Evolutionary conservation across 1,140 invertebrate species (phyloP).

Genomic region (fruit fly (Drosophila melanogaster)): Release_6_plus_ISO1_MT NT_033779.5:17511501-17512000

Average conservation of each 20-base stretch:
- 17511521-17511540: conserved; percentile 96
- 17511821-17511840: conserved; percentile 95
- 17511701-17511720: too few relatives aligned
- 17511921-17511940: conserved; percentile 98
- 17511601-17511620: conserved; percentile 87
- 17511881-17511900: conserved; percentile 95
- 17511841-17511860: conserved; percentile 97
- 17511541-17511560: conserved; percentile 94
- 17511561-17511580: conserved; percentile 96
- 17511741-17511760: too few relatives aligned
- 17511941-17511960: conserved; percentile 97
- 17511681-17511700: too few relatives aligned
- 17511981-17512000: conserved; percentile 93
- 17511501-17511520: conserved; percentile 97
- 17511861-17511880: conserved; percentile 93
- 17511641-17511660: too few relatives aligned
- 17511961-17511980: conserved; percentile 95
- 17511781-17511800: not conserved
- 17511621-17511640: not conserved
- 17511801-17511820: conserved; percentile 34
- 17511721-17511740: too few relatives aligned
- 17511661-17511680: too few relatives aligned
- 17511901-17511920: conserved; percentile 98
- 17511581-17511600: conserved; percentile 96
- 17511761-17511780: too few relatives aligned